Conservation (phyloP, 2,888 invertebrate genomes). For the Bedellia somnulentella region DNA sequence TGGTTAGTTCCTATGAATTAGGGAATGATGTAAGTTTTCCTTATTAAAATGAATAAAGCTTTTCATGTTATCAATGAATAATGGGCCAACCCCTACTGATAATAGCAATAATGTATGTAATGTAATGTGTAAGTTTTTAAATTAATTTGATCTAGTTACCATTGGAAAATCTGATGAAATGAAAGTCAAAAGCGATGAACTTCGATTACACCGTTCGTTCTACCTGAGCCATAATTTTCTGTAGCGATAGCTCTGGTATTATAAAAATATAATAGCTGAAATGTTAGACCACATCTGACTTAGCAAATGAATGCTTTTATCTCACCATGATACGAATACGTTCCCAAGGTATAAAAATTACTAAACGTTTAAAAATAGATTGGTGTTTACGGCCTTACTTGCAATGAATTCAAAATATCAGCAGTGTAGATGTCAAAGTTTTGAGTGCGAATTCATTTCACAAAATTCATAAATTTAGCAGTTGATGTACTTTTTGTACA, state of each 20-base stretch:
- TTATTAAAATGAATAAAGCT: too few relatives aligned
- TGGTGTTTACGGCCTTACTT: slow-evolving; percentile 63
- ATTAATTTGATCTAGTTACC: neutral
- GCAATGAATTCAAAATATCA: slow-evolving; percentile 59
- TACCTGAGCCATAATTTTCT: slow-evolving; percentile 45
- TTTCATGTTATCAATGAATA: too few relatives aligned
- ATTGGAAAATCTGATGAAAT: slow-evolving; percentile 27
- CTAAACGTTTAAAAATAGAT: slow-evolving; percentile 61
- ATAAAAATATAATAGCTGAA: slow-evolving; percentile 33
- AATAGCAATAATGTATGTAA: neutral
- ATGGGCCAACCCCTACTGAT: too few relatives aligned
- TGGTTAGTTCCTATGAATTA: too few relatives aligned
- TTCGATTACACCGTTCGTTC: slow-evolving; percentile 58
- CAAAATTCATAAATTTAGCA: slow-evolving; percentile 51
- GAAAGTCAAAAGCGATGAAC: slow-evolving; percentile 62
- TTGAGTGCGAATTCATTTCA: slow-evolving; percentile 60
- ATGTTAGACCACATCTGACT: slow-evolving; percentile 45
- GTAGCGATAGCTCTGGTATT: slow-evolving; percentile 24
- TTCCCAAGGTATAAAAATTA: slow-evolving; percentile 58
- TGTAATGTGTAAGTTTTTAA: neutral
- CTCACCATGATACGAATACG: slow-evolving; percentile 52
- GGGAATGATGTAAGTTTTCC: too few relatives aligned
- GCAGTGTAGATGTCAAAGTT: slow-evolving; percentile 61
- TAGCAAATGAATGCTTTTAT: slow-evolving; percentile 45
- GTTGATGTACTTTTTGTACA: slow-evolving; percentile 44